Conservation (phyloP, 2,797 vertebrate genomes). For the Chanos chanos region DNA sequence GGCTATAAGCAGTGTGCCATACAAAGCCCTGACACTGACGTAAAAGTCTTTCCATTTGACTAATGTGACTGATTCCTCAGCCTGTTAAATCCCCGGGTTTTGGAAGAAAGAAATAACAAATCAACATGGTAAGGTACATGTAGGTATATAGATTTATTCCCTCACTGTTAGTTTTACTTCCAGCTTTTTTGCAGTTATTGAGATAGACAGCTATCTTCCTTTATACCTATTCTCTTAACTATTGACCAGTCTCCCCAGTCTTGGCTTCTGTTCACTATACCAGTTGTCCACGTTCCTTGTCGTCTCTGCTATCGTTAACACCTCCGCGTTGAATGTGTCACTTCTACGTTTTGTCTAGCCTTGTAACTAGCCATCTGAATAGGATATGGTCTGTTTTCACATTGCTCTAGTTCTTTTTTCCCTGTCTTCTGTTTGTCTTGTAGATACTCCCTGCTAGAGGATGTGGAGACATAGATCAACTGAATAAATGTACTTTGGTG, state of each 20-base stretch:
- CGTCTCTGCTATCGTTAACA: slow-evolving; percentile 46
- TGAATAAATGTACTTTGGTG: no score
- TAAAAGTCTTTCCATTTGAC: no score
- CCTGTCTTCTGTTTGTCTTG: not conserved
- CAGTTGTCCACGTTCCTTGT: slow-evolving; percentile 11
- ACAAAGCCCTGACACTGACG: no score
- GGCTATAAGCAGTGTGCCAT: no score
- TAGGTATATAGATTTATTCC: no score
- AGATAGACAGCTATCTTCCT: not conserved
- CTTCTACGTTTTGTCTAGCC: slow-evolving; percentile 37
- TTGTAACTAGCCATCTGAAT: slow-evolving; percentile 51
- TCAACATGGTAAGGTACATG: not conserved
- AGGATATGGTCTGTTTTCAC: slow-evolving; percentile 46
- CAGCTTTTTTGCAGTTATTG: no score
- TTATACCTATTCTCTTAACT: not conserved
- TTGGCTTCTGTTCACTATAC: not conserved
- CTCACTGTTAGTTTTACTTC: no score
- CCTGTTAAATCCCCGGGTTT: no score
- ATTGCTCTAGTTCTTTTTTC: slow-evolving; percentile 45
- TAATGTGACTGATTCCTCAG: no score
- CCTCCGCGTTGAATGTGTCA: slow-evolving; percentile 59
- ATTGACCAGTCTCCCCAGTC: not conserved
- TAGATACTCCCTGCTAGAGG: no score
- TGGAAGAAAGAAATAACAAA: no score
- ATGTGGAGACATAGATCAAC: no score